Evolutionary conservation across 2,113 vertebrate species (phyloP).

Genomic region (Sapajus apella): DNA sequence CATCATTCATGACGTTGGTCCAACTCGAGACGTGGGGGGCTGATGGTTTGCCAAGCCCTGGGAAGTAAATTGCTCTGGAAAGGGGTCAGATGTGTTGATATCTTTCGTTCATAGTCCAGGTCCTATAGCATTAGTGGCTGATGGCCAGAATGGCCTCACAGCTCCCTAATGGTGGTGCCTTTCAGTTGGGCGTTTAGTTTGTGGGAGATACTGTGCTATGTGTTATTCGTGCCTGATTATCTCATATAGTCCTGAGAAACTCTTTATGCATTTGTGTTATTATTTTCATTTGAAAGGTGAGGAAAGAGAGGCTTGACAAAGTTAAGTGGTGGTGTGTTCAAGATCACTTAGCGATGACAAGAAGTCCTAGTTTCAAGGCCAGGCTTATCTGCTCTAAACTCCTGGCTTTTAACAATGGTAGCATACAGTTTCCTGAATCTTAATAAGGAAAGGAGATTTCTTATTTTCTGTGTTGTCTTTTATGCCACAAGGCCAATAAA

Average conservation of each 20-base stretch:
- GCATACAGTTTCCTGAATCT: neutral
- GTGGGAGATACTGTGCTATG: neutral
- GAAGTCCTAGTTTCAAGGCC: neutral
- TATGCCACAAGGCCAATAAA: neutral
- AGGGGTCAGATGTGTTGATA: neutral
- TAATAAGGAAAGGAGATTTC: neutral
- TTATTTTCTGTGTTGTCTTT: neutral
- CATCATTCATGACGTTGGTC: neutral
- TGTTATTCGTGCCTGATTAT: neutral
- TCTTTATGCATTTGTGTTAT: neutral
- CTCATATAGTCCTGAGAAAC: neutral
- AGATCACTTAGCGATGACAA: neutral
- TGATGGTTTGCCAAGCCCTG: neutral
- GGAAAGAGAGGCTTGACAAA: neutral
- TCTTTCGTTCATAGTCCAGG: neutral
- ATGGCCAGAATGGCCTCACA: fast-evolving
- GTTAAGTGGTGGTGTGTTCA: neutral
- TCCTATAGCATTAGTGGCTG: neutral
- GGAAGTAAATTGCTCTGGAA: neutral
- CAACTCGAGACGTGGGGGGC: neutral
- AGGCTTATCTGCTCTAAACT: neutral
- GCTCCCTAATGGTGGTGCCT: fast-evolving
- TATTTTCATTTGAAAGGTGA: neutral
- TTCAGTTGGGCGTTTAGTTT: neutral
- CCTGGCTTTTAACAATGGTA: neutral